Evolutionary conservation across 2,797 vertebrate species (phyloP).

Genomic region (Spheniscus humboldti): DNA sequence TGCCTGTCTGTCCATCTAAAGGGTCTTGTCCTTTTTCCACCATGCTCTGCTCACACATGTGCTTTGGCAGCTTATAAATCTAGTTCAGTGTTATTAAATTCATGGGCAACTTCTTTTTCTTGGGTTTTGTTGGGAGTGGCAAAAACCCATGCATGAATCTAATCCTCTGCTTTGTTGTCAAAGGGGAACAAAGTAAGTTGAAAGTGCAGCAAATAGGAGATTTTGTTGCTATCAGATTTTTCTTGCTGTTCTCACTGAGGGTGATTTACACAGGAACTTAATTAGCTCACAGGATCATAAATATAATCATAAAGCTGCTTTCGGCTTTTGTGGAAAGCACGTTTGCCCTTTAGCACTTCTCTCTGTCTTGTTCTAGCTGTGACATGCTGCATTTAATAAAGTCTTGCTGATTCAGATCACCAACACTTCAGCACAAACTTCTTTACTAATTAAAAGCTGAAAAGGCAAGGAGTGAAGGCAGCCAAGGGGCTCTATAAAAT

Average conservation of each 20-base stretch:
- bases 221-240: slow-evolving; percentile 15
- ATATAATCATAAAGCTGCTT: slow-evolving; percentile 18
- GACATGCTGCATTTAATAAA: slow-evolving; percentile 51
- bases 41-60: not conserved
- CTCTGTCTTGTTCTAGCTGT: slow-evolving; percentile 26
- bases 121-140: not conserved
- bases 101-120: not conserved
- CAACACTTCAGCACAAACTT: slow-evolving; percentile 9
- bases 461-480: slow-evolving; percentile 17
- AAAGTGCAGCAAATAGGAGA: slow-evolving; percentile 11
- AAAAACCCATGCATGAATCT: not conserved
- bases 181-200: not conserved
- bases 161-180: not conserved
- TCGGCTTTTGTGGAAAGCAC: not conserved
- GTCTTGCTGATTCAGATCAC: slow-evolving; percentile 48
- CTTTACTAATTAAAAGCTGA: slow-evolving; percentile 40
- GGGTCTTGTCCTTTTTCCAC: not conserved
- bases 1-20: not conserved
- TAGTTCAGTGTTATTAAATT: not conserved
- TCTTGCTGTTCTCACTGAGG: not conserved
- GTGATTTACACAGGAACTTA: slow-evolving; percentile 31
- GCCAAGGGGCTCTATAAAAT: not conserved
- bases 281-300: slow-evolving; percentile 32
- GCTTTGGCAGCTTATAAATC: not conserved
- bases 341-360: slow-evolving; percentile 52